Conservation (phyloP, 2,888 invertebrate genomes). For the Clostera curtula region DNA sequence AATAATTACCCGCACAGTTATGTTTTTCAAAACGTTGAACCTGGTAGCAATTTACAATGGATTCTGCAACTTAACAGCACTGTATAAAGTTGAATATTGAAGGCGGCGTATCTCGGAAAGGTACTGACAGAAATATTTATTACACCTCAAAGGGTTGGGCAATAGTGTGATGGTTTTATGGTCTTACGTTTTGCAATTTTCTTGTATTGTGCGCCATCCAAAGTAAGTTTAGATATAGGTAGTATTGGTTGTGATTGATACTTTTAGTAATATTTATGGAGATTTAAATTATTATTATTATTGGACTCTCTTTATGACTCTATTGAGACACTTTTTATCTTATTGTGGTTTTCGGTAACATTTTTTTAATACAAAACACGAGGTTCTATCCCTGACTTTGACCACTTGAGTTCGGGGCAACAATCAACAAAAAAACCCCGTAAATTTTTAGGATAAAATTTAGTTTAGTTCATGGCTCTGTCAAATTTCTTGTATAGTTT, state of each 20-base stretch:
- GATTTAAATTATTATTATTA: background rate
- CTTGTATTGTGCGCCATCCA: constrained; percentile 44
- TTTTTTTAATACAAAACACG: too few relatives aligned
- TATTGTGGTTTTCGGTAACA: too few relatives aligned
- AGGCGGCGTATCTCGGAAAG: constrained; percentile 12
- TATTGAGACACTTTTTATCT: too few relatives aligned
- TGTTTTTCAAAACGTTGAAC: constrained; percentile 33
- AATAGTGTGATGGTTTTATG: constrained; percentile 65
- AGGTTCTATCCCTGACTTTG: too few relatives aligned
- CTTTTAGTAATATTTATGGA: too few relatives aligned
- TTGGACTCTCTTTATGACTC: too few relatives aligned
- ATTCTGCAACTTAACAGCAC: constrained; percentile 16
- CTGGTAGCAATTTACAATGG: constrained; percentile 4
- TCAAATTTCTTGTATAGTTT: too few relatives aligned
- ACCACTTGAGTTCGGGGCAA: too few relatives aligned
- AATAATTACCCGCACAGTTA: constrained; percentile 59
- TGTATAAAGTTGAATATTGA: constrained; percentile 22
- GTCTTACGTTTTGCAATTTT: constrained; percentile 64
- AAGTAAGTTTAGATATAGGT: constrained; percentile 15
- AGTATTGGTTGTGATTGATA: constrained; percentile 23
- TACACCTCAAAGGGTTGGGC: constrained; percentile 67
- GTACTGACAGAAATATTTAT: constrained; percentile 57
- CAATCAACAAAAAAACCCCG: too few relatives aligned
- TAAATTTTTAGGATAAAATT: too few relatives aligned
- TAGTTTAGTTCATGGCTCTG: too few relatives aligned